A percentile compares a stretch with the other conserved stretches of the same genome.
Evolutionary conservation across 2,888 invertebrate genomes (phyloP).

Genomic region (Diloba caeruleocephala): DNA sequence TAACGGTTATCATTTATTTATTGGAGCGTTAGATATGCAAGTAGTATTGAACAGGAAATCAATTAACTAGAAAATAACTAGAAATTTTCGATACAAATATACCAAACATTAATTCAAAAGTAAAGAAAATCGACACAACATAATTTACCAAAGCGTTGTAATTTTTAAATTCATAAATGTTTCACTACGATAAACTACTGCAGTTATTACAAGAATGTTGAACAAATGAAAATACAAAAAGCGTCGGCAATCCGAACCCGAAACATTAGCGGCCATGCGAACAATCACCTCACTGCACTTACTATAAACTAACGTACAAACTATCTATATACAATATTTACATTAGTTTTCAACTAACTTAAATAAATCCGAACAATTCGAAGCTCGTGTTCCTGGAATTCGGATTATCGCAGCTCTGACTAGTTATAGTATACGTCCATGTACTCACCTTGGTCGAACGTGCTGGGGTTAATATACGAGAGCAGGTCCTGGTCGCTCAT

Average conservation of each 20-base stretch:
- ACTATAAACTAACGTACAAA: slow-evolving; percentile 19
- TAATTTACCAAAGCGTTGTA: slow-evolving; percentile 16
- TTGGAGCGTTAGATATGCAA: slow-evolving; percentile 40
- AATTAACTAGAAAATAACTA: slow-evolving; percentile 23
- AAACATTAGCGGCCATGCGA: slow-evolving; percentile 16
- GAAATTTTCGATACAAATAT: slow-evolving; percentile 31
- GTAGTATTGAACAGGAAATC: slow-evolving; percentile 43
- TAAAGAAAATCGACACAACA: slow-evolving; percentile 30
- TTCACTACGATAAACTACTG: slow-evolving; percentile 36
- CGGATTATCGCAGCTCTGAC: slow-evolving; percentile 43
- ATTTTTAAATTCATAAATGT: slow-evolving; percentile 15
- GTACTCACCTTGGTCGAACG: slow-evolving; percentile 94
- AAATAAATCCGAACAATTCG: slow-evolving; percentile 32
- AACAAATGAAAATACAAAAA: slow-evolving; percentile 61
- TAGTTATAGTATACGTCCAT: slow-evolving; percentile 69
- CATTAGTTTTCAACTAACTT: slow-evolving; percentile 28
- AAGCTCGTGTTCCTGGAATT: slow-evolving; percentile 24
- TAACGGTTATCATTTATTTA: slow-evolving; percentile 44
- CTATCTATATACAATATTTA: slow-evolving; percentile 49
- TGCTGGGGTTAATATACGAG: slow-evolving; percentile 96
- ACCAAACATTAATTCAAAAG: slow-evolving; percentile 30
- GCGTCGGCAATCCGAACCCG: slow-evolving; percentile 51
- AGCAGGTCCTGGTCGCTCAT: slow-evolving; percentile 97
- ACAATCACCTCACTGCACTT: slow-evolving; percentile 18
- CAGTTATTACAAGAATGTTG: slow-evolving; percentile 78